Base-by-base conservation (phyloP, 1,140 invertebrate species). In the Drosophila arawakana region DNA sequence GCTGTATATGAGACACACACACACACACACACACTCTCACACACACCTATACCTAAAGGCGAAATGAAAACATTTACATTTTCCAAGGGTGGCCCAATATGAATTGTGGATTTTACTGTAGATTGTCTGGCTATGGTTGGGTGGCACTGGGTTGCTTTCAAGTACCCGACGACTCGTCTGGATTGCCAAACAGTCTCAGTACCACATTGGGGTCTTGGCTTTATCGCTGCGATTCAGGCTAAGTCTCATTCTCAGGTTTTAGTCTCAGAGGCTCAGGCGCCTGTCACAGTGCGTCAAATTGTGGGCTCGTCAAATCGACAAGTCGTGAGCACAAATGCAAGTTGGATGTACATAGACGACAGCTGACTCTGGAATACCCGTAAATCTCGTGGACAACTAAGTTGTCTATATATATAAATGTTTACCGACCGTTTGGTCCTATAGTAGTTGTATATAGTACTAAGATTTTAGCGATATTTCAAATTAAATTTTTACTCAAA, bases 51-150 rank as follows among this genome's bases (percentile, higher is more conserved):
- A 25, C 73, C 18, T 50, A 39, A 65, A 58, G 55, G 59, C 49
- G 44, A 74, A 88, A 88, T 81, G 78, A 84, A 88, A 88, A 89
- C 80, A 89, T 84, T 89, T 84, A 73, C 80, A 75, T 74, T 72
- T 63, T 58, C 35, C 59, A 9, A 39, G 37, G 34, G 39, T 57
- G 46, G 55, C 63, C 49, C 43, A 52, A 25, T 37, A 52, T 73
- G 44, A 43, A 60, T 70, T 57, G 43, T 11, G 44, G 35, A 8
- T 13, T 13, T 43, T 43, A 13, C 41, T 10, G 25, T 30, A 30
- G 25, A 5, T 5, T 30, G 41, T 11, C 41, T 43, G 41, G 18
- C 18, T 37, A 15, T 39, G 49, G 41, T 8, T 21, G 15, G 30
- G 7, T 15, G 15, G 9, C 52, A 37, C n/a, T 55, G 49, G 49